Percentiles rank a stretch among this genome's conserved stretches.
Conservation (phyloP, 30 jellyfish, hydroid and myxozoan genomes). For the Turritopsis dohrnii region DNA sequence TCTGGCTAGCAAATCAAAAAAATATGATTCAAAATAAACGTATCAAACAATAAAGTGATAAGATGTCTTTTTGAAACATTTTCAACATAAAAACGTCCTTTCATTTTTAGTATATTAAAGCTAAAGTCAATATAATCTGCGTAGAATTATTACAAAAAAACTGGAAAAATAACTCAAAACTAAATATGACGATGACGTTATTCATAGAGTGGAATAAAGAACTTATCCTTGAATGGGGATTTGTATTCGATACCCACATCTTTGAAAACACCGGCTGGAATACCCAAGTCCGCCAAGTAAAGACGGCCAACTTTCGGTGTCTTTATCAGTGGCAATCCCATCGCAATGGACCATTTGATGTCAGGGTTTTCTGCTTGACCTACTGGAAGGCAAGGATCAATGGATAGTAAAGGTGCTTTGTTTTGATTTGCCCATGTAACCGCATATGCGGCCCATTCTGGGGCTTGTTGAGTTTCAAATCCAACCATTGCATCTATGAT, state of each 20-base stretch:
- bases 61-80: neutral
- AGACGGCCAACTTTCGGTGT: conserved; percentile 69
- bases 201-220: conserved; percentile 66
- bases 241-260: conserved; percentile 75
- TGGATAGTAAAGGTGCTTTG: conserved; percentile 81
- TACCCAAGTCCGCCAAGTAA: conserved; percentile 78
- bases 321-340: conserved; percentile 79
- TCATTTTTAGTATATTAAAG: neutral
- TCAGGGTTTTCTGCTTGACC: conserved; percentile 9
- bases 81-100: neutral
- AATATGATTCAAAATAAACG: neutral
- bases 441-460: conserved; percentile 47
- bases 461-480: conserved; percentile 33
- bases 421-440: conserved; percentile 84
- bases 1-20: too few relatives aligned
- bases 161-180: neutral
- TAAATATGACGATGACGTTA: neutral
- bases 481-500: conserved; percentile 78
- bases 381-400: conserved; percentile 65
- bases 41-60: neutral
- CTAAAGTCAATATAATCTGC: neutral
- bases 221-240: conserved; percentile 84
- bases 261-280: conserved; percentile 67
- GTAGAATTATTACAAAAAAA: neutral
- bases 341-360: conserved; percentile 80